phyloP scores from a whole-genome alignment of 2,797 vertebrate genomes.

The Tolypeutes matacus region DNA sequence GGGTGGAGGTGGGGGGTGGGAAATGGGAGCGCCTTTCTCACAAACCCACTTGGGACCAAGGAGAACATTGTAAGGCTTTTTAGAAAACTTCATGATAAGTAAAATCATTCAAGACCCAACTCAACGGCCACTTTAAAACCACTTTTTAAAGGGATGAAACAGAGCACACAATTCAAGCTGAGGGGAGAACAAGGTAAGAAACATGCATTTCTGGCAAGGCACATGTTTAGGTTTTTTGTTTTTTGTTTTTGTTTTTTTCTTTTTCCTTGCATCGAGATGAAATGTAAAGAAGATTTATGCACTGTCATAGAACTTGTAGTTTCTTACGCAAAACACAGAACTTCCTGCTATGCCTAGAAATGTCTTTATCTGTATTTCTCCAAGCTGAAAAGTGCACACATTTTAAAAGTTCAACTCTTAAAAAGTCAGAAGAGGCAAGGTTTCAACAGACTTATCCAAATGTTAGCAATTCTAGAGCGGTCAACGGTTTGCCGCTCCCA shows the following conservation, averaged over 20 bases:
- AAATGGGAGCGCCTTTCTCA: slow-evolving; percentile 23
- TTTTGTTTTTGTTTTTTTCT: no score
- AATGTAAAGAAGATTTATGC: neutral
- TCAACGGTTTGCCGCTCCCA: neutral
- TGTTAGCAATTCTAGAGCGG: slow-evolving; percentile 43
- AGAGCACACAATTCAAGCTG: neutral
- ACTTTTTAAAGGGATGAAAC: neutral
- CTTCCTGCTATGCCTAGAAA: slow-evolving; percentile 60
- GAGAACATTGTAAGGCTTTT: neutral
- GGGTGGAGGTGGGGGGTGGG: no score
- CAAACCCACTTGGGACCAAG: slow-evolving; percentile 49
- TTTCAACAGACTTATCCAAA: slow-evolving; percentile 33
- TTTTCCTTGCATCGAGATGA: neutral
- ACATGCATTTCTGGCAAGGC: neutral
- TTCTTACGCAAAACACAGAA: slow-evolving; percentile 10
- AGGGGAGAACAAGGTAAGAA: neutral
- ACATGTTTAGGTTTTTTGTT: neutral
- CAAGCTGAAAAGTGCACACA: slow-evolving; percentile 12
- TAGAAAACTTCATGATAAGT: slow-evolving; percentile 5
- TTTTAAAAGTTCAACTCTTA: slow-evolving; percentile 29
- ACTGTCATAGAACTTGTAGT: neutral
- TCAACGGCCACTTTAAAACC: neutral
- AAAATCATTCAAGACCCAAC: slow-evolving; percentile 55
- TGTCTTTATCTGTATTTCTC: slow-evolving; percentile 27
- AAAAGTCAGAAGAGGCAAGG: slow-evolving; percentile 11